Base-by-base conservation (phyloP, 2,888 invertebrate species). In the Metalampra italica region DNA sequence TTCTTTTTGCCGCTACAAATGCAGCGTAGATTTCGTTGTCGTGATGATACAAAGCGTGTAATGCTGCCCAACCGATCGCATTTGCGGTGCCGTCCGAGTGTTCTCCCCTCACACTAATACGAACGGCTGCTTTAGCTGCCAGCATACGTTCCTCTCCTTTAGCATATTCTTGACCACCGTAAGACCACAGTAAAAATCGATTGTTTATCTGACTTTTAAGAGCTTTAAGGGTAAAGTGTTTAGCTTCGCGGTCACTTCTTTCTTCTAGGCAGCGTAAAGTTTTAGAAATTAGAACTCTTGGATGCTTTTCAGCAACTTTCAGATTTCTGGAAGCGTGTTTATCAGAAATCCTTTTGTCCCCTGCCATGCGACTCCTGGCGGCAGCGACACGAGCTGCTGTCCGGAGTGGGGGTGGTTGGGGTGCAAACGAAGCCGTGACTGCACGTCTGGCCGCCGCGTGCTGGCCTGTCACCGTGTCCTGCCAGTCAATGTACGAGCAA, bases 1-100 rank as follows among this genome's bases (percentile, higher is more conserved):
- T 89, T 66, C 70, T 78, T 46, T 69, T 82, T 5, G 72, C 75
- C 12, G 86, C 73, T 38, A 84, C 68, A 58, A 83, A 85, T 29
- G 85, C 86, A 22, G 75, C 75, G 53, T 66, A 60, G 9, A 32
- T 12, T 50, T 82, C 71, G 1, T 61, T 62, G 42, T 69, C 66
- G 42, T 52, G 66, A 54, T 88, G 88, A 56, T 83, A 57, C 43
- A 82, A 60, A 14, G 81, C 66, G 55, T 88, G 88, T 45, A 88
- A 53, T 1, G 84, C 85, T 7, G 86, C 89, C 84, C 84, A 89
- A 7, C 82, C 84, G 43, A 89, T 82, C 1, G 81, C 71, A 55
- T 75, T 79, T n/a, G 76, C 69, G 34, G 75, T 80, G 2, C 86
- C 85, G 49, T 87, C 84, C 22, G 84, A 81, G 43, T 61, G 62